These are phyloP conservation scores for Pelosia muscerda DNA, from an alignment of 2,888 invertebrate species.

Conservation along the genomic window DNA sequence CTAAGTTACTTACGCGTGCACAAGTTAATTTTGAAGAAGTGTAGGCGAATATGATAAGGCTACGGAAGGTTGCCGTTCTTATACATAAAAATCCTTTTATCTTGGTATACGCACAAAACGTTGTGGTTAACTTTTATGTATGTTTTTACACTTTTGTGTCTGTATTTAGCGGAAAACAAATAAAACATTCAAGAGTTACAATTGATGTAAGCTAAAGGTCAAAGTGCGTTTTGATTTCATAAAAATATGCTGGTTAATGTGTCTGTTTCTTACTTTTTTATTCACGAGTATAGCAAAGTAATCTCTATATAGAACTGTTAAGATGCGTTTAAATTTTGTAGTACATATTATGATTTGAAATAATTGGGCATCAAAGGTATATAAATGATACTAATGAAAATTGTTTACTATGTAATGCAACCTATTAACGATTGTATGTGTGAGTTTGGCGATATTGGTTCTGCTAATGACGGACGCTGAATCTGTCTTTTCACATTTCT, in stretches of 20 bases:
- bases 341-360: no score
- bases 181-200: neutral
- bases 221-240: neutral
- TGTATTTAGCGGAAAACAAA: neutral
- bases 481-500: no score
- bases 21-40: constrained; percentile 38
- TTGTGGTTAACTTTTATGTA: constrained; percentile 2
- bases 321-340: no score
- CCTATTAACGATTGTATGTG: no score
- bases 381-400: no score
- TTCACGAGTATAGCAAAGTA: no score
- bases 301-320: no score
- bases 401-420: no score
- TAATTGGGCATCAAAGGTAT: no score
- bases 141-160: neutral
- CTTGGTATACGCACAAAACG: constrained; percentile 28
- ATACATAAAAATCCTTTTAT: constrained; percentile 32
- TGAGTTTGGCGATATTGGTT: no score
- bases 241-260: neutral
- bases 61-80: constrained; percentile 21
- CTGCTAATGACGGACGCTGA: no score
- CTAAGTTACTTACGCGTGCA: constrained; percentile 32
- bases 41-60: constrained; percentile 45
- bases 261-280: neutral
- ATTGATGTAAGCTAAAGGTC: neutral